Conservation (phyloP, 1,140 invertebrate species). For the Pectinophora gossypiella region DNA sequence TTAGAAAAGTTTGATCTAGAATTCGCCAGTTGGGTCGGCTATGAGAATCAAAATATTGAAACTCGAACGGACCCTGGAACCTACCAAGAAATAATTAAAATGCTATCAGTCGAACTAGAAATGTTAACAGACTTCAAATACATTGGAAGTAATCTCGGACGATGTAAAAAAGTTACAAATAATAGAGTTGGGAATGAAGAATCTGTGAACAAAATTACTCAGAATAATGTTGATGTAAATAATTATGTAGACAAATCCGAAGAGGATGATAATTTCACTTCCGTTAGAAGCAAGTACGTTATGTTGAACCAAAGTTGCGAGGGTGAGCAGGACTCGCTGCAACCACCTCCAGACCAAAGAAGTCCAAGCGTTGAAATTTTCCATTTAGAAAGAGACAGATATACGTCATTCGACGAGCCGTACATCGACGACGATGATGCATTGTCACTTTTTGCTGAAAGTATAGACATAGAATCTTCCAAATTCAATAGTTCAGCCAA, state of each 20-base stretch:
- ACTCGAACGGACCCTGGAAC: slow-evolving; percentile 12
- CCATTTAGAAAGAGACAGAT: slow-evolving; percentile 4
- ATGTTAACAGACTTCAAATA: not conserved
- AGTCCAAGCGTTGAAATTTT: slow-evolving; percentile 7
- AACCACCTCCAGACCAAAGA: not conserved
- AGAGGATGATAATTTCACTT: not conserved
- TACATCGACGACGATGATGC: slow-evolving; percentile 49
- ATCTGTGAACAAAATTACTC: too few relatives aligned
- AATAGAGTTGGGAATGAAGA: not conserved
- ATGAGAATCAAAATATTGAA: slow-evolving; percentile 15
- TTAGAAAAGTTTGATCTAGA: slow-evolving; percentile 34
- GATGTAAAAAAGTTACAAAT: not conserved
- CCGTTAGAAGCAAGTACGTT: not conserved
- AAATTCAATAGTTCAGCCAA: slow-evolving; percentile 17
- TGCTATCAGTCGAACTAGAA: slow-evolving; percentile 31
- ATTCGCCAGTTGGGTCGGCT: slow-evolving; percentile 34
- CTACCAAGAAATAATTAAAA: slow-evolving; percentile 24
- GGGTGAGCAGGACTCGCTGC: not conserved
- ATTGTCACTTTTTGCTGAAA: slow-evolving; percentile 56
- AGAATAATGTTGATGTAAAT: not conserved
- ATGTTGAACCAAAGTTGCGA: not conserved
- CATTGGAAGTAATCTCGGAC: not conserved
- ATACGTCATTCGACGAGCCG: slow-evolving; percentile 14
- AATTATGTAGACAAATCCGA: not conserved
- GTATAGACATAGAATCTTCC: slow-evolving; percentile 42